These are phyloP conservation scores for Mugil cephalus DNA, from an alignment of 2,113 vertebrate species.

Conservation along the genomic window DNA sequence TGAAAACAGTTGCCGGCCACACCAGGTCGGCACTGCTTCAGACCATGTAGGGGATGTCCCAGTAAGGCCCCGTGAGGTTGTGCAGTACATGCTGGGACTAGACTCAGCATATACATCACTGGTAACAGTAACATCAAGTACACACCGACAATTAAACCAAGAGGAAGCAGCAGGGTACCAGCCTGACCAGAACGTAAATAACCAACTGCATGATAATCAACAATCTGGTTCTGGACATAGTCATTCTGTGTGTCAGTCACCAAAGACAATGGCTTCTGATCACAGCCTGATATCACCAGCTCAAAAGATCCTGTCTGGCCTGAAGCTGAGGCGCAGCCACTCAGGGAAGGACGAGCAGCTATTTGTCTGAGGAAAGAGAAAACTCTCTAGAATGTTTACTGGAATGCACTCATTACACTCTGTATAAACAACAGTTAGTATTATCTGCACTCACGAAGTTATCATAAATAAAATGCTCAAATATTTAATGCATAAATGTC, in stretches of 20 bases:
- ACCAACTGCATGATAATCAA: constrained; percentile 46
- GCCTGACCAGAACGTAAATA: constrained; percentile 47
- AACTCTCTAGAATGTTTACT: not conserved
- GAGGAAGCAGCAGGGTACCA: constrained; percentile 16
- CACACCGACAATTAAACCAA: constrained; percentile 1
- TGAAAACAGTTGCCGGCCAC: constrained; percentile 75
- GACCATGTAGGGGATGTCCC: constrained; percentile 30
- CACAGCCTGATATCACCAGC: constrained; percentile 63
- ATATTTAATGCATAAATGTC: constrained; percentile 11
- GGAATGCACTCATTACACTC: constrained; percentile 10
- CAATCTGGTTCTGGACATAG: constrained; percentile 28
- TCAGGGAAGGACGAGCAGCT: constrained; percentile 80
- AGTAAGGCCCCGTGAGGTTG: constrained; percentile 58
- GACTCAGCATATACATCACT: constrained; percentile 38
- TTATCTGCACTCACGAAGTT: not conserved
- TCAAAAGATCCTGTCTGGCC: constrained; percentile 80
- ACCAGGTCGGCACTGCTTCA: constrained; percentile 46
- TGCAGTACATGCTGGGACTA: constrained; percentile 71
- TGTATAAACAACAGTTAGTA: not conserved
- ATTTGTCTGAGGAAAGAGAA: constrained; percentile 75
- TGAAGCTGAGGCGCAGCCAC: constrained; percentile 77
- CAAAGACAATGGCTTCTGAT: constrained; percentile 58
- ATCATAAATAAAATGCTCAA: not conserved
- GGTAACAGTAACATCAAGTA: constrained; percentile 6
- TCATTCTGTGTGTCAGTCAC: constrained; percentile 29